Conservation (phyloP, 1,140 invertebrate species). For the Lordiphosa mommai region DNA sequence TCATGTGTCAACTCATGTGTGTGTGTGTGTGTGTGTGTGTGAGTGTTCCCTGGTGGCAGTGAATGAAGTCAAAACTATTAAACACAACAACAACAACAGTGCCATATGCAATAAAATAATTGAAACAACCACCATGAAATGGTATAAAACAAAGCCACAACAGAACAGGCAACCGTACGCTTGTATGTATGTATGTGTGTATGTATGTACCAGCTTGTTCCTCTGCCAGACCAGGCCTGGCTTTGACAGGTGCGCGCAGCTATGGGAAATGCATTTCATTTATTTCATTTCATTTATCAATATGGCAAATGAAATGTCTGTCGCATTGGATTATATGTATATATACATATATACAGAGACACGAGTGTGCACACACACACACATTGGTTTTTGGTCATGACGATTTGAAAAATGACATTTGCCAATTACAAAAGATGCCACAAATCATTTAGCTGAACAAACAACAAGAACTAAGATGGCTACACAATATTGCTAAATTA, state of each 20-base stretch:
- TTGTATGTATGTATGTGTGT: conserved; percentile 21
- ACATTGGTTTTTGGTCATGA: neutral
- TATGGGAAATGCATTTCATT: conserved; percentile 26
- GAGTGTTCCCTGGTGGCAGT: conserved; percentile 20
- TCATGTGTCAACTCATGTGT: conserved; percentile 56
- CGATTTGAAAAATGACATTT: neutral
- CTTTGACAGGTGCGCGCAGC: conserved; percentile 50
- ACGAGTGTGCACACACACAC: conserved; percentile 10
- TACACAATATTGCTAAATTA: no score
- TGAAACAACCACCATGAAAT: conserved; percentile 71
- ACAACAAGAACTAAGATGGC: no score
- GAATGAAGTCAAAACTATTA: conserved; percentile 36
- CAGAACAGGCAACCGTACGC: conserved; percentile 50
- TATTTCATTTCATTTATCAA: conserved; percentile 65
- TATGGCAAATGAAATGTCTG: conserved; percentile 58
- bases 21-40: conserved; percentile 8
- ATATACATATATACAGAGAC: neutral
- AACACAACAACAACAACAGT: conserved; percentile 22
- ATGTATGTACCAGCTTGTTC: conserved; percentile 4
- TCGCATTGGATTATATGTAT: conserved; percentile 38
- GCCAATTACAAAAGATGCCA: no score
- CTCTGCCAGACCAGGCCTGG: conserved; percentile 17
- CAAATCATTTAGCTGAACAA: no score
- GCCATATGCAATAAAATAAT: conserved; percentile 54
- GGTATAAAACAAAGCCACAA: conserved; percentile 61